Evolutionary conservation across 2,113 vertebrate genomes (phyloP), one percentile per base, ranked within the genome.

Genomic region (Spizaetus ornatus): DNA sequence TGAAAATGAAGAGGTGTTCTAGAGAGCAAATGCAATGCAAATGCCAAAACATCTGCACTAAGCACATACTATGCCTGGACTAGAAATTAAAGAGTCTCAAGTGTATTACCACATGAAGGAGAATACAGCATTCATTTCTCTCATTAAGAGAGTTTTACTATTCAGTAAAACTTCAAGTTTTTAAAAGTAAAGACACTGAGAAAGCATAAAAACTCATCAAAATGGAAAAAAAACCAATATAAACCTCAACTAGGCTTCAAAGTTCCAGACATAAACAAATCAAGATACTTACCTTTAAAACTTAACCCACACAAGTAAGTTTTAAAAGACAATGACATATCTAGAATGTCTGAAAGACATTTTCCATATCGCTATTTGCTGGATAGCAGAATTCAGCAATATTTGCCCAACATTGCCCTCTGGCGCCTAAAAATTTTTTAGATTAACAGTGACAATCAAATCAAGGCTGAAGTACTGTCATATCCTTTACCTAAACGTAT

Each of bases 351-450:
- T 88, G 42, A 82, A 61, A 91, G 77, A 38, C 3, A 13, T 40
- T 50, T 89, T 29, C 56, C 42, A 21, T 43, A 73, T 16, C 3
- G 0, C 20, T n/a, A 2, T 25, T 48, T 84, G 56, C 91, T 52
- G 25, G 74, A 69, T 3, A 1, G 16, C 15, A 84, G 3, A 40
- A 66, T 13, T 50, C 70, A 53, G 53, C 56, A 96, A 34, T 76
- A 82, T 82, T 67, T 96, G 81, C 92, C 90, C 90, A 92, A 97
- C 88, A 96, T 8, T 92, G 96, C 97, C 97, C 97, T 95, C 96
- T 97, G 86, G 65, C 91, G 97, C 65, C 42, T 55, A 7, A n/a
- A 79, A 34, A 6, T 4, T 18, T 31, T 43, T 19, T 45, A 40
- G 10, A 58, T 58, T 45, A 59, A 62, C 20, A 66, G 4, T 9